phyloP scores from a whole-genome alignment of 2,888 invertebrate genomes.

The Malacosoma neustria region DNA sequence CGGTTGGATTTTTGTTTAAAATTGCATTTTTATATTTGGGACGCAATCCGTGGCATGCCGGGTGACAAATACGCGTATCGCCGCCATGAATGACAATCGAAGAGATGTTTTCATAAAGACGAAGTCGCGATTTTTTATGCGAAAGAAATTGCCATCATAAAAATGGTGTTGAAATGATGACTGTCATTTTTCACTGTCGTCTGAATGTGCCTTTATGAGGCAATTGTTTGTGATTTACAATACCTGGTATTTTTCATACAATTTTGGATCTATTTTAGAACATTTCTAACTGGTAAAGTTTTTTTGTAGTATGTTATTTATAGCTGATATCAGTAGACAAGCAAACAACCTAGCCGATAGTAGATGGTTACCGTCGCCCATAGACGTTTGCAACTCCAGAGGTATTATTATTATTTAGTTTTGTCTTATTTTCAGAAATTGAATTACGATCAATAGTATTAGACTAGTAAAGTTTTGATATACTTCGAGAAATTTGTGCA shows the following conservation, averaged over 20 bases:
- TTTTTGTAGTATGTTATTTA: too few species aligned
- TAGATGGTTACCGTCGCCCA: too few species aligned
- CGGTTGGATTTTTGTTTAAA: conserved; percentile 66
- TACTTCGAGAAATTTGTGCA: too few species aligned
- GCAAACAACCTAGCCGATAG: too few species aligned
- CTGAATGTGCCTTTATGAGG: conserved; percentile 59
- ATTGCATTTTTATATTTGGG: conserved; percentile 74
- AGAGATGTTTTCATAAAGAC: conserved; percentile 72
- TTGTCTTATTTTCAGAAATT: too few species aligned
- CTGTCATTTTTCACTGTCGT: conserved; percentile 68
- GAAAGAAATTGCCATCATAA: conserved; percentile 71
- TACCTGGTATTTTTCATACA: conserved; percentile 31
- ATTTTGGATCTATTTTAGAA: too few species aligned
- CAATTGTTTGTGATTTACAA: conserved; percentile 55
- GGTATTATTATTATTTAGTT: too few species aligned
- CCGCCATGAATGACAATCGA: conserved; percentile 74
- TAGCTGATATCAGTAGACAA: too few species aligned
- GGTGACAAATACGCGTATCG: conserved; percentile 71
- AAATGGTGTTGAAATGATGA: conserved; percentile 70
- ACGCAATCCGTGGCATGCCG: conserved; percentile 60
- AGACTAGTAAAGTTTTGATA: too few species aligned
- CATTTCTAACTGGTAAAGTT: too few species aligned
- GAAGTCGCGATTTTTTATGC: conserved; percentile 58
- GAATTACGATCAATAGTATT: too few species aligned
- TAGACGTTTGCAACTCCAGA: too few species aligned